Conservation (phyloP, 2,797 vertebrate species). For the Alfaro cultratus region DNA sequence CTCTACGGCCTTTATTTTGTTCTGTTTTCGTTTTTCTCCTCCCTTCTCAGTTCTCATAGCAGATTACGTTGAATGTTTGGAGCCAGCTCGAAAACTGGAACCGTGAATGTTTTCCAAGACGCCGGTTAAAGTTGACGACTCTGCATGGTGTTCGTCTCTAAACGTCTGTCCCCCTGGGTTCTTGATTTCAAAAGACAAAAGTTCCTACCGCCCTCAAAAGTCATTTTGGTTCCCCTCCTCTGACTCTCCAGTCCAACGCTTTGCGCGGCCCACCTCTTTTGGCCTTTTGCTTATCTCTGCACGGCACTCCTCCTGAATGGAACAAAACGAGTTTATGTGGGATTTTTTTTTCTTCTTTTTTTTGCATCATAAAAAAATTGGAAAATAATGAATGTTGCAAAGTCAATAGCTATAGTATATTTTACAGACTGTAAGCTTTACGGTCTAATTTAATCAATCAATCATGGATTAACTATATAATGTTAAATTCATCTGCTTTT, state of each 20-base stretch:
- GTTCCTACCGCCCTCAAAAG: conserved; percentile 24
- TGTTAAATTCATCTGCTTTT: conserved; percentile 21
- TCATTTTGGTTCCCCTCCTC: neutral
- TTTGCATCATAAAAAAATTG: conserved; percentile 20
- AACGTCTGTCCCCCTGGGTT: conserved; percentile 28
- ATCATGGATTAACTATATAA: conserved; percentile 33
- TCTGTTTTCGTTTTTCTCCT: neutral
- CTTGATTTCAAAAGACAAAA: conserved; percentile 18
- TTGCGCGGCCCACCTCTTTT: conserved; percentile 35
- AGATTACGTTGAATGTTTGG: conserved; percentile 48
- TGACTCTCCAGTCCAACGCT: conserved; percentile 31
- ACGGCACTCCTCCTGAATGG: conserved; percentile 67
- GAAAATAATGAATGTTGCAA: conserved; percentile 71
- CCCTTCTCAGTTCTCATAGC: conserved; percentile 7
- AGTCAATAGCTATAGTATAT: conserved; percentile 43
- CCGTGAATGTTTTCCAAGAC: conserved; percentile 61
- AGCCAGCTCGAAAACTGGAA: conserved; percentile 36
- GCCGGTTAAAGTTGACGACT: conserved; percentile 2
- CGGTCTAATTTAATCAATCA: conserved; percentile 42
- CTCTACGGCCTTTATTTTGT: neutral
- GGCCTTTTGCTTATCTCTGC: conserved; percentile 63
- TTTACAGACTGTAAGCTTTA: conserved; percentile 39
- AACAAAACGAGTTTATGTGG: conserved; percentile 27
- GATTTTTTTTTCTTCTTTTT: conserved; percentile 6
- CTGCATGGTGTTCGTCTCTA: conserved; percentile 12